Conservation (phyloP, 2,113 vertebrate genomes). For the Cettia cetti region DNA sequence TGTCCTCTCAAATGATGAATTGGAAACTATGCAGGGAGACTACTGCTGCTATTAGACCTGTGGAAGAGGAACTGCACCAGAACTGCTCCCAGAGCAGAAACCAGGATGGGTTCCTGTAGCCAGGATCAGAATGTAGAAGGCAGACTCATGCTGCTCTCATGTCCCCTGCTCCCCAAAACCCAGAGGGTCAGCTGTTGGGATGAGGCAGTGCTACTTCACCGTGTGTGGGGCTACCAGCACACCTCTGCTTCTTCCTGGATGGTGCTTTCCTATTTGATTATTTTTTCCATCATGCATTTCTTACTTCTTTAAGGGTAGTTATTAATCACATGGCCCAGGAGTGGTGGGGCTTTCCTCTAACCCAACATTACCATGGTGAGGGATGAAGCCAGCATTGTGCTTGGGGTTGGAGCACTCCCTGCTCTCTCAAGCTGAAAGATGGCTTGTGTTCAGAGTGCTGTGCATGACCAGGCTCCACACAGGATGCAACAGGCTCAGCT, state of each 20-base stretch:
- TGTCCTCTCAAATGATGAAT: neutral
- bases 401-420: neutral
- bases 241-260: neutral
- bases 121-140: neutral
- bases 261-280: neutral
- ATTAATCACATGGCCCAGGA: neutral
- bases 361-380: neutral
- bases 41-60: neutral
- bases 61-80: neutral
- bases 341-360: accelerated
- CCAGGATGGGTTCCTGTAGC: neutral
- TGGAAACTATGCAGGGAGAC: neutral
- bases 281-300: neutral
- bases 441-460: neutral
- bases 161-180: neutral
- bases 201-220: accelerated
- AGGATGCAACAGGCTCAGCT: neutral
- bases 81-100: neutral
- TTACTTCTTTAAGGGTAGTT: neutral
- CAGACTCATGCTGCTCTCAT: accelerated
- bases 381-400: neutral
- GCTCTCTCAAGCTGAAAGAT: neutral
- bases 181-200: neutral
- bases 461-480: neutral
- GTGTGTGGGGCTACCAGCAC: accelerated